A percentile compares a stretch with the other conserved stretches of the same genome.
phyloP scores from a whole-genome alignment of 1,140 invertebrate genomes.

The Panagrolaimus sp. region DNA sequence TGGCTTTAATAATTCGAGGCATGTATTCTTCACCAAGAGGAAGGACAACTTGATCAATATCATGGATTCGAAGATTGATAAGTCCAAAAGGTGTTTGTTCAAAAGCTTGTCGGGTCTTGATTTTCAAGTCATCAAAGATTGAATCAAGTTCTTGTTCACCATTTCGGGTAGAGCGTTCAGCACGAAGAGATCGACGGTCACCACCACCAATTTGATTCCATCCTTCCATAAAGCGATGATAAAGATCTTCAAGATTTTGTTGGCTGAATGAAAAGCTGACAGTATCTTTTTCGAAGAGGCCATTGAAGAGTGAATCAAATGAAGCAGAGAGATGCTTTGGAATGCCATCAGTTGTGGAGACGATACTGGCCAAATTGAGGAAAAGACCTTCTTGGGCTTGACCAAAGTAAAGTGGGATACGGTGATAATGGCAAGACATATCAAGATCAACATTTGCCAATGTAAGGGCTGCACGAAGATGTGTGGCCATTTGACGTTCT shows the following conservation, averaged over 20 bases:
- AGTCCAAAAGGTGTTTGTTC: slow-evolving; percentile 33
- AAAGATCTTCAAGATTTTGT: slow-evolving; percentile 37
- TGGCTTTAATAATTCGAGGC: not conserved
- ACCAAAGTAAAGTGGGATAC: slow-evolving; percentile 38
- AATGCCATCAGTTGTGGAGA: slow-evolving; percentile 31
- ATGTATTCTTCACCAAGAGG: slow-evolving; percentile 19
- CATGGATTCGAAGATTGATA: slow-evolving; percentile 35
- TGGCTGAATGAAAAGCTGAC: slow-evolving; percentile 29
- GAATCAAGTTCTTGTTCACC: slow-evolving; percentile 28
- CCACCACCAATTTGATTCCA: too few species aligned
- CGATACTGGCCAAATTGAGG: slow-evolving; percentile 29
- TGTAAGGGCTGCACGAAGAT: slow-evolving; percentile 40
- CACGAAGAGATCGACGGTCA: not conserved
- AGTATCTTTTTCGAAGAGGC: slow-evolving; percentile 28
- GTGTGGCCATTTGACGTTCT: slow-evolving; percentile 30
- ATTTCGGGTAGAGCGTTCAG: slow-evolving; percentile 8
- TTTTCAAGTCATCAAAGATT: slow-evolving; percentile 32
- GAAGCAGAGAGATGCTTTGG: slow-evolving; percentile 30
- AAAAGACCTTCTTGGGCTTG: slow-evolving; percentile 38
- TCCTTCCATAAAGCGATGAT: slow-evolving; percentile 21
- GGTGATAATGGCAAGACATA: too few species aligned
- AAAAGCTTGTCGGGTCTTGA: slow-evolving; percentile 33
- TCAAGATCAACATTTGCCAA: slow-evolving; percentile 17
- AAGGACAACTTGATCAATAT: slow-evolving; percentile 26
- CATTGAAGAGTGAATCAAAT: slow-evolving; percentile 36